Conservation (phyloP, 2,113 vertebrate genomes). For the Callocephalon fimbriatum region DNA sequence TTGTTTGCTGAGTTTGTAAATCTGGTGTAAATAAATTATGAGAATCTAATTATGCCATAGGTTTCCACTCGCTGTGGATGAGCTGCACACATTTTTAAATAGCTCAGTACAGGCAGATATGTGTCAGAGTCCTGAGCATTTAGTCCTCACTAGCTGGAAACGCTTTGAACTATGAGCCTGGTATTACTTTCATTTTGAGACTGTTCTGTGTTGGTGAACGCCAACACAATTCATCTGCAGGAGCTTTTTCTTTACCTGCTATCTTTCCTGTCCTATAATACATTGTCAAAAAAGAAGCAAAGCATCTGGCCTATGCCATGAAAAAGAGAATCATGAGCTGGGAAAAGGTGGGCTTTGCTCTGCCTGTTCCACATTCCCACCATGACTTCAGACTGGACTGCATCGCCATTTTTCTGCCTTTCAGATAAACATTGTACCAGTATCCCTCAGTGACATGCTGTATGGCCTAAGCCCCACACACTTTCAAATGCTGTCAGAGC, state of each 20-base stretch:
- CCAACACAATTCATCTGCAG: not conserved
- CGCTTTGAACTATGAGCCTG: not conserved
- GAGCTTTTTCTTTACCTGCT: not conserved
- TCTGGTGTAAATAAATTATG: not conserved
- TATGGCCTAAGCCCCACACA: not conserved
- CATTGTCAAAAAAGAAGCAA: not conserved
- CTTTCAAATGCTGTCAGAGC: not conserved
- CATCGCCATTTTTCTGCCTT: not conserved
- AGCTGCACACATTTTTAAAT: not conserved
- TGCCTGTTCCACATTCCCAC: not conserved
- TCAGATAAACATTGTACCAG: not conserved
- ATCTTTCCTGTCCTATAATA: not conserved
- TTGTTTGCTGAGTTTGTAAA: not conserved
- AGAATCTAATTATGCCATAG: not conserved
- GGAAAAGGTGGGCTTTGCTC: not conserved
- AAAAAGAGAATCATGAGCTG: not conserved
- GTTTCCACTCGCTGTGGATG: not conserved
- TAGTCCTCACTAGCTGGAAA: not conserved
- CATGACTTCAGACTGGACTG: not conserved
- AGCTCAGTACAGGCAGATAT: not conserved
- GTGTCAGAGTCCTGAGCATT: rapidly evolving
- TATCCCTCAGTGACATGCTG: not conserved
- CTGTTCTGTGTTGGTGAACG: not conserved
- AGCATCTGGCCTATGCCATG: not conserved
- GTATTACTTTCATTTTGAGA: not conserved